A percentile compares a stretch with the other conserved stretches of the same genome.
phyloP scores from a whole-genome alignment of 2,888 invertebrate species.

The Deilephila elpenor region DNA sequence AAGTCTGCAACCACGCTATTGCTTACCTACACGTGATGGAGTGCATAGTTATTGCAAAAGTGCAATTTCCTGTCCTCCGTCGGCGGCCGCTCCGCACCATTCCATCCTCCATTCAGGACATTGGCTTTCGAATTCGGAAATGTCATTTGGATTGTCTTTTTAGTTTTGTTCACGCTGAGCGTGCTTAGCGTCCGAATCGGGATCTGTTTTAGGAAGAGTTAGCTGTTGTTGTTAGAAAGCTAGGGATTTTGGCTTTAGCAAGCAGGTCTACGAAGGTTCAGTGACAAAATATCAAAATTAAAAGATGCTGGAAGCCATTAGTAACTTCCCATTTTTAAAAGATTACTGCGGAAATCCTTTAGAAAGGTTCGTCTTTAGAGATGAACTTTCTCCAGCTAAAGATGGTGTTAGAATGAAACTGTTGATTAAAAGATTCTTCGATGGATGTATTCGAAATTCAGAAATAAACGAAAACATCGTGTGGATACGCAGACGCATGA shows the following conservation, averaged over 20 bases:
- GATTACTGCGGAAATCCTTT: too few species aligned
- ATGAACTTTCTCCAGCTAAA: too few species aligned
- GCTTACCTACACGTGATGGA: slow-evolving; percentile 1
- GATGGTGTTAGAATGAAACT: too few species aligned
- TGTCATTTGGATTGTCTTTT: neutral
- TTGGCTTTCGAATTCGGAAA: slow-evolving; percentile 19
- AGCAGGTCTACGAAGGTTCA: neutral
- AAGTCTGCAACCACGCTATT: neutral
- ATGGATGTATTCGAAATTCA: too few species aligned
- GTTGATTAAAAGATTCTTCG: too few species aligned
- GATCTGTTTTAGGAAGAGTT: neutral
- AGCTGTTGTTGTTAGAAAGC: neutral
- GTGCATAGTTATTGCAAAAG: slow-evolving; percentile 37
- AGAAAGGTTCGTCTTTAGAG: too few species aligned
- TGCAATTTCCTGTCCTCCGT: slow-evolving; percentile 39
- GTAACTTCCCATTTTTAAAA: too few species aligned
- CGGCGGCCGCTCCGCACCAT: neutral
- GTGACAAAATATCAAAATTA: too few species aligned
- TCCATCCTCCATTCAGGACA: slow-evolving; percentile 5
- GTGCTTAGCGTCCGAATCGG: neutral
- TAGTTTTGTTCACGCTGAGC: neutral
- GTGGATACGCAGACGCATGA: too few species aligned
- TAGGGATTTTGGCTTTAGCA: neutral
- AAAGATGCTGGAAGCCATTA: neutral
- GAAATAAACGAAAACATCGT: too few species aligned